These are phyloP conservation scores for Molothrus ater DNA, from an alignment of 2,797 vertebrate species.

Conservation along the genomic window DNA sequence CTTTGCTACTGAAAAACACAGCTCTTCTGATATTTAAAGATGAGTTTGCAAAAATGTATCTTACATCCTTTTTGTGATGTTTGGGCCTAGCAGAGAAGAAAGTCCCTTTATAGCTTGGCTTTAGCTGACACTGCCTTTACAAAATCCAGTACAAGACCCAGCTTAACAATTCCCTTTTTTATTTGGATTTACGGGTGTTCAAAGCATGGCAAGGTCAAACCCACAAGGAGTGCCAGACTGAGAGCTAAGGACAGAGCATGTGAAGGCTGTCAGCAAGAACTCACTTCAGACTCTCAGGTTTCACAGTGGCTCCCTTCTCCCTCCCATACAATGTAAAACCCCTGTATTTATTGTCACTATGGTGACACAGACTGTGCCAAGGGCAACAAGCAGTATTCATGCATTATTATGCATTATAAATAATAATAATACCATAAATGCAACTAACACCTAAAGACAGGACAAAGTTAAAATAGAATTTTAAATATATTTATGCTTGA, in stretches of 20 bases:
- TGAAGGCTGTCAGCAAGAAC: not conserved
- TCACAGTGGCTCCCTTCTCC: not conserved
- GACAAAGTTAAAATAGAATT: not conserved
- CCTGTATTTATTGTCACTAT: not conserved
- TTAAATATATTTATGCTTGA: not conserved
- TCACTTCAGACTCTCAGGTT: not conserved
- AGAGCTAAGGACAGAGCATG: not conserved
- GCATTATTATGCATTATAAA: not conserved
- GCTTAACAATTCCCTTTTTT: not conserved
- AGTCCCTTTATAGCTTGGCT: not conserved
- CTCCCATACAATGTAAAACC: fast-evolving
- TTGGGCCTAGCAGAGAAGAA: not conserved
- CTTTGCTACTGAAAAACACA: not conserved
- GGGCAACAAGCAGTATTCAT: not conserved
- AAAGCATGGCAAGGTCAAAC: not conserved
- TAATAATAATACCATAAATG: not conserved
- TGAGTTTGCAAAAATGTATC: not conserved
- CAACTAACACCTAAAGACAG: not conserved
- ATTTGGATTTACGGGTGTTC: not conserved
- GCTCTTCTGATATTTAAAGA: not conserved
- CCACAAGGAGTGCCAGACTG: not conserved
- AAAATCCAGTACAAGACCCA: not conserved
- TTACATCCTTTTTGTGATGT: not conserved
- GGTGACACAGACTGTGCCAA: not conserved
- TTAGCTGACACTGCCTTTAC: not conserved